Percentiles rank a stretch among this genome's conserved stretches.
These are phyloP conservation scores for Condylura cristata DNA, from an alignment of 2,113 vertebrate species.

Conservation along the genomic window DNA sequence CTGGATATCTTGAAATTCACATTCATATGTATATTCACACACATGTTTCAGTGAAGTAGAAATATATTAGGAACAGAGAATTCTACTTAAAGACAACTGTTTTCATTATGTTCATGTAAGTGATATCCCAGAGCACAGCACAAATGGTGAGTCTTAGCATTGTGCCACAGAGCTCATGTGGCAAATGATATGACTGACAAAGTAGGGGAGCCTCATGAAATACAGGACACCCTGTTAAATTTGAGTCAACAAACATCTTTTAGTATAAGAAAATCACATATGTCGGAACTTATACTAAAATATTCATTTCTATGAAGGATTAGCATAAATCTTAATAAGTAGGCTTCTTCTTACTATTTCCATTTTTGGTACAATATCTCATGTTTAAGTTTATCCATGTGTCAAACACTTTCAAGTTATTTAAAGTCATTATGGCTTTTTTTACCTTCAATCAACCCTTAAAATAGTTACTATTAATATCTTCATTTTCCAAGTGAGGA, in stretches of 20 bases:
- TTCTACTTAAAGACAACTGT: background rate
- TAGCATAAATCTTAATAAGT: background rate
- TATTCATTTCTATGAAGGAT: background rate
- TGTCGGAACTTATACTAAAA: background rate
- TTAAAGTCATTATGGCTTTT: background rate
- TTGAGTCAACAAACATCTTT: background rate
- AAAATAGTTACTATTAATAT: background rate
- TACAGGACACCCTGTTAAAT: fast-evolving
- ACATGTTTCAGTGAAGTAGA: background rate
- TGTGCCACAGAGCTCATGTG: background rate
- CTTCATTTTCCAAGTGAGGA: background rate
- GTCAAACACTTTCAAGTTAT: background rate
- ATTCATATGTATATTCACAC: background rate
- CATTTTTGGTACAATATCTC: background rate
- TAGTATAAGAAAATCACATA: no score
- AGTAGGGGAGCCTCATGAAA: background rate
- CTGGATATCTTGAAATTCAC: background rate
- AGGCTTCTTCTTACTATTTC: background rate
- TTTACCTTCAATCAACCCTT: background rate
- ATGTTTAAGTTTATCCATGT: background rate
- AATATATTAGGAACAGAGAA: background rate
- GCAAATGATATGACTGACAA: background rate
- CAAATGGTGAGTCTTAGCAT: background rate
- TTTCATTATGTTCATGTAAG: background rate
- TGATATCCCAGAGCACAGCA: background rate